phyloP scores from a whole-genome alignment of 2,797 vertebrate genomes.

The Erpetoichthys calabaricus region DNA sequence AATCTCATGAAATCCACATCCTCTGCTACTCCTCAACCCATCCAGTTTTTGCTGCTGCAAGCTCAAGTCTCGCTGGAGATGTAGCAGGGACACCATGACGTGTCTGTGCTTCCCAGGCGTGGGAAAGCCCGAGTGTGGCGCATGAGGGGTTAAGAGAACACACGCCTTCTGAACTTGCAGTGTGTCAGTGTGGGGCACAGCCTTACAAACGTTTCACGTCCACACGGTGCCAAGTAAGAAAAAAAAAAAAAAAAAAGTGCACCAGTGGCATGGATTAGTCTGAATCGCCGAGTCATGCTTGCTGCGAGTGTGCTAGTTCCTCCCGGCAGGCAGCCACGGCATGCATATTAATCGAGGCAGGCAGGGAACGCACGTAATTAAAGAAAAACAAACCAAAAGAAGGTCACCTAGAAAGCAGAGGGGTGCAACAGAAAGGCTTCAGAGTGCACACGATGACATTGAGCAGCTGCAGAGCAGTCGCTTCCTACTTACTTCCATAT shows the following conservation, averaged over 20 bases:
- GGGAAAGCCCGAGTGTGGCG: too few relatives aligned
- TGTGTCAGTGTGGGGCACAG: too few relatives aligned
- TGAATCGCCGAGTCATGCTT: slow-evolving; percentile 74
- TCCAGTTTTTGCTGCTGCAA: slow-evolving; percentile 16
- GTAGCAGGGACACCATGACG: slow-evolving; percentile 26
- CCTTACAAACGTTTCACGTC: slow-evolving; percentile 10
- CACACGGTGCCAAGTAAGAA: slow-evolving; percentile 12
- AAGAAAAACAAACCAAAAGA: slow-evolving; percentile 44
- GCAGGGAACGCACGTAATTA: slow-evolving; percentile 58
- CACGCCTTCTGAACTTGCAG: too few relatives aligned
- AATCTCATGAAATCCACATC: slow-evolving; percentile 76
- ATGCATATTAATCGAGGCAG: slow-evolving; percentile 80
- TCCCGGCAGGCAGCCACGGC: slow-evolving; percentile 70
- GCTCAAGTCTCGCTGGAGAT: neutral
- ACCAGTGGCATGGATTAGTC: slow-evolving; percentile 31
- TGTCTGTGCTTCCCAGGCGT: slow-evolving; percentile 28
- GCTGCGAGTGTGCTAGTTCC: slow-evolving; percentile 27
- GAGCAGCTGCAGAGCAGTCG: slow-evolving; percentile 59
- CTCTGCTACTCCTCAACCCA: slow-evolving; percentile 34
- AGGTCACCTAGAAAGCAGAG: slow-evolving; percentile 51
- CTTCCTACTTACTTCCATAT: slow-evolving; percentile 98
- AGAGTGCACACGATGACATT: slow-evolving; percentile 81
- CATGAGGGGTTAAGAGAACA: too few relatives aligned
- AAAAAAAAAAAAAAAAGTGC: slow-evolving; percentile 4
- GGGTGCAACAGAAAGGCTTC: slow-evolving; percentile 52